phyloP scores from a whole-genome alignment of 1,140 invertebrate species.

The Ylistrum balloti region DNA sequence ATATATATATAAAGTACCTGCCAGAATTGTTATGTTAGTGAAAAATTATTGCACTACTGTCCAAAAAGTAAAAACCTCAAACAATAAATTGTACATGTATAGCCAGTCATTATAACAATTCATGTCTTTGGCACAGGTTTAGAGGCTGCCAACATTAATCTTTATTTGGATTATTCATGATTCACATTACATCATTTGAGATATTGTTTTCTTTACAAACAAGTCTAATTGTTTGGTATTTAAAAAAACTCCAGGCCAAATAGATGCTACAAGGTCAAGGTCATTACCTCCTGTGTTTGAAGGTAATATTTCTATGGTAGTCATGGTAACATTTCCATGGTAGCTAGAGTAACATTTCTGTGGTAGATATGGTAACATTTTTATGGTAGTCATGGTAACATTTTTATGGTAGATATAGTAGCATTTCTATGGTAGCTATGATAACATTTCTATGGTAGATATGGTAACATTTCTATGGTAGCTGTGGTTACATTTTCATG shows the following conservation, averaged over 20 bases:
- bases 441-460: background rate
- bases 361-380: background rate
- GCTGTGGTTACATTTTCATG: constrained; percentile 58
- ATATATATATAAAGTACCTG: too few species aligned
- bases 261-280: constrained; percentile 60
- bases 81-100: too few species aligned
- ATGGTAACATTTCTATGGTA: background rate
- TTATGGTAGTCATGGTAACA: background rate
- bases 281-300: constrained; percentile 76
- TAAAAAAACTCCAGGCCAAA: constrained; percentile 46
- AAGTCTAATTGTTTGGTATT: constrained; percentile 1
- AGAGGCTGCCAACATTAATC: too few species aligned
- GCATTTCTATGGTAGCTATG: background rate
- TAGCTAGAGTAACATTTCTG: constrained; percentile 59
- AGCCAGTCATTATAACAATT: too few species aligned
- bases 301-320: constrained; percentile 64
- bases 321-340: constrained; percentile 59
- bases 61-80: too few species aligned
- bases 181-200: too few species aligned
- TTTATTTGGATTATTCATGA: too few species aligned
- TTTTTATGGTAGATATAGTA: background rate
- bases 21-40: too few species aligned
- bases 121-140: too few species aligned
- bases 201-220: too few species aligned
- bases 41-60: too few species aligned